These are phyloP conservation scores for Ivindomyrus marchei DNA, from an alignment of 2,113 vertebrate genomes.

Conservation along the genomic window DNA sequence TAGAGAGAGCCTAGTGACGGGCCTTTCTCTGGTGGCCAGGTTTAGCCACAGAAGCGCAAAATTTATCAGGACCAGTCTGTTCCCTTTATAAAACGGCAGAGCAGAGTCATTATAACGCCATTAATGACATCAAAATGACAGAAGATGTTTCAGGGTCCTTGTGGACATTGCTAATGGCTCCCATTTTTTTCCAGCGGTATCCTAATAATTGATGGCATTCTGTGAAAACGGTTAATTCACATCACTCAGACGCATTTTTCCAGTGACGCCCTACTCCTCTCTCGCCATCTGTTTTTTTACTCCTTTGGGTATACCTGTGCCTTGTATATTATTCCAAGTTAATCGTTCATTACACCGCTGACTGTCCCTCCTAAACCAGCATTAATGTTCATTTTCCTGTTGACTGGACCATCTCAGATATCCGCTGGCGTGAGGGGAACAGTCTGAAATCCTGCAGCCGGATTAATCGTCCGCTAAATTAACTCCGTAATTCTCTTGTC, in stretches of 20 bases:
- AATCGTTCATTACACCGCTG: conserved; percentile 62
- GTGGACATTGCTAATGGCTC: conserved; percentile 49
- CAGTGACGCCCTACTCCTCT: conserved; percentile 33
- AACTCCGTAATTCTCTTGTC: conserved; percentile 28
- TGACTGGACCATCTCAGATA: conserved; percentile 55
- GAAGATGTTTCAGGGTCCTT: conserved; percentile 39
- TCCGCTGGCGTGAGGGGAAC: conserved; percentile 19
- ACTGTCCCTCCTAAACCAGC: conserved; percentile 53
- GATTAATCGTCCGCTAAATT: conserved; percentile 27
- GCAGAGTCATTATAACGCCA: conserved; percentile 39
- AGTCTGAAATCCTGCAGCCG: conserved; percentile 35
- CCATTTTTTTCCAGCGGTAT: conserved; percentile 39
- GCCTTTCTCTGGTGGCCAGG: conserved; percentile 27
- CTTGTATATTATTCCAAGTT: conserved; percentile 44
- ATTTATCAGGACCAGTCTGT: conserved; percentile 40
- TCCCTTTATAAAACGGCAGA: conserved; percentile 33
- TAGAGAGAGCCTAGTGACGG: conserved; percentile 30
- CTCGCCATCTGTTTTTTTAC: conserved; percentile 48
- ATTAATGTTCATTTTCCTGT: conserved; percentile 63
- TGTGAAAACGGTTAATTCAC: conserved; percentile 32
- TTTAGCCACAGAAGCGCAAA: conserved; percentile 27
- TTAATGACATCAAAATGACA: conserved; percentile 46
- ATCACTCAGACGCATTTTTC: conserved; percentile 34
- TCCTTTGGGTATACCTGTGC: conserved; percentile 59
- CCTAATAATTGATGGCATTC: conserved; percentile 37